These are phyloP conservation scores for Chrosomus eos DNA, from an alignment of 2,797 vertebrate species.

Conservation along the genomic window DNA sequence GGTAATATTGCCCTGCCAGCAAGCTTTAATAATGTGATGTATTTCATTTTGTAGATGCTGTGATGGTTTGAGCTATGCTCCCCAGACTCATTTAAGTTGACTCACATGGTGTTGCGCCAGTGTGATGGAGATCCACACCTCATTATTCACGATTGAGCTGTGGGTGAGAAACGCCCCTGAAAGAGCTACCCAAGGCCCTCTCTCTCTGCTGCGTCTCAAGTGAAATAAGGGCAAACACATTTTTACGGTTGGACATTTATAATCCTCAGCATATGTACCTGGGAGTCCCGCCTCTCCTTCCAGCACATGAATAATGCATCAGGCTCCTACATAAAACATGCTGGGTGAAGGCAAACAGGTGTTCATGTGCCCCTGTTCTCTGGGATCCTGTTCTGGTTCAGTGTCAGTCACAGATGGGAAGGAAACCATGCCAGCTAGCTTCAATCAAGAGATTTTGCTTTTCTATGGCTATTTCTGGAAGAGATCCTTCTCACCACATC, in stretches of 20 bases:
- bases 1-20: background rate
- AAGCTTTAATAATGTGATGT: conserved; percentile 10
- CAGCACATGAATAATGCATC: conserved; percentile 65
- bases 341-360: conserved; percentile 64
- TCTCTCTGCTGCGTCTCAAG: conserved; percentile 15
- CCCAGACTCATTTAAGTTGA: conserved; percentile 29
- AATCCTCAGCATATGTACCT: conserved; percentile 57
- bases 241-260: conserved; percentile 51
- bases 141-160: conserved; percentile 24
- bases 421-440: conserved; percentile 24
- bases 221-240: conserved; percentile 33
- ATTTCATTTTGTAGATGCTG: conserved; percentile 15
- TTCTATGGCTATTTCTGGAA: conserved; percentile 7
- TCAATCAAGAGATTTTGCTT: conserved; percentile 9
- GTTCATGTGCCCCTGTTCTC: conserved; percentile 47
- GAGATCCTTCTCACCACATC: conserved; percentile 12
- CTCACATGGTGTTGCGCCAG: background rate
- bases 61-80: conserved; percentile 4
- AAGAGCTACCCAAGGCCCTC: conserved; percentile 31
- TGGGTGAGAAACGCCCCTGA: background rate
- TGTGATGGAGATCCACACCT: conserved; percentile 27
- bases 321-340: conserved; percentile 63
- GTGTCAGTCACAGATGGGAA: conserved; percentile 46
- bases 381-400: conserved; percentile 53
- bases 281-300: conserved; percentile 41